Evolutionary conservation across 2,888 invertebrate species (phyloP), one percentile per base, ranked within the genome.

Genomic region (Heliconius ethilla): DNA sequence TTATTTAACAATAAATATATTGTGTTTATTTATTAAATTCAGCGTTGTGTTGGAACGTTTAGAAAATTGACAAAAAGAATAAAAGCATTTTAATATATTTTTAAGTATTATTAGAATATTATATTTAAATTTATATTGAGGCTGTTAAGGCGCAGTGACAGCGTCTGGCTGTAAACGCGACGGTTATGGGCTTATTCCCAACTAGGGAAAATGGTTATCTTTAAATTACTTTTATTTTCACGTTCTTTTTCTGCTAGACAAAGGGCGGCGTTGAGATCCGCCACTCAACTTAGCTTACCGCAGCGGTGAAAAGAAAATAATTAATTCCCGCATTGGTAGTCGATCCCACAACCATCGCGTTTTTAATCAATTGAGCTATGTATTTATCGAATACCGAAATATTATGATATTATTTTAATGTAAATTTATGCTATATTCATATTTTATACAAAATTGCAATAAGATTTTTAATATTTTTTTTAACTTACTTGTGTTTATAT

Each of bases 1-100:
- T 67, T 67, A 67, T 67, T 67, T 67, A 33, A 37, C 37, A 67
- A 67, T 67, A 37, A 33, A 66, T 65, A 66, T 66, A 33, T 29
- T 33, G 66, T 29, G 66, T 66, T 9, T 37, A 51, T 51, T 51
- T 1, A n/a, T 67, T 67, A n/a, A 37, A 67, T 10, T 11, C n/a
- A 67, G 67, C 37, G 13, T 67, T 9, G 66, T 33, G 22, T 51
- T 51, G 51, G 51, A 51, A 51, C 18, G 51, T 66, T 37, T 67
- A 67, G 37, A 67, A 67, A 37, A 67, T 37, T 37, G 37, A 37
- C 11, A n/a, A 59, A 59, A 59, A 10, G 3, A 59, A 3, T n/a
- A n/a, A 59, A 59, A 59, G 4, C 0, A 59, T n/a, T n/a, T 59
- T 59, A 3, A 59, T n/a, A 59, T 55, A 22, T 10, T 3, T 55